Conservation (phyloP, 2,113 vertebrate species). For the Bolborhynchus lineola region DNA sequence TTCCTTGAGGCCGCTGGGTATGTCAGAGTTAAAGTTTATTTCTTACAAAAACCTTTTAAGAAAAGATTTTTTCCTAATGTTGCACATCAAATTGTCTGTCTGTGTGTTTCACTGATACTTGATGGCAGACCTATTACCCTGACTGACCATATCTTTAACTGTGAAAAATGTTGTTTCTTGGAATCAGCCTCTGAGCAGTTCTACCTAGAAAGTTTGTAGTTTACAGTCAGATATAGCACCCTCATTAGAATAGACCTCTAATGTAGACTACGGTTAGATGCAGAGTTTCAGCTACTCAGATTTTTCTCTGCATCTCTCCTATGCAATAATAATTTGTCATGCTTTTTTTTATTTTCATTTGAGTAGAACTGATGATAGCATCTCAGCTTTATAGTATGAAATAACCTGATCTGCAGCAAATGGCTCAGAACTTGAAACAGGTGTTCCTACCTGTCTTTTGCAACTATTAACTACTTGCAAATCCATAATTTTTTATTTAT, state of each 20-base stretch:
- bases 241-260: background rate
- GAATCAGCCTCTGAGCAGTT: background rate
- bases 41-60: background rate
- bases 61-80: background rate
- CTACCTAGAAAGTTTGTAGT: background rate
- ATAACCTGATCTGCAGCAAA: background rate
- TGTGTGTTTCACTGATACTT: background rate
- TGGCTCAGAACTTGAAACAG: background rate
- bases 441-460: background rate
- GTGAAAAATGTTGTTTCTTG: background rate
- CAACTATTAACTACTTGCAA: background rate
- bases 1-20: constrained; percentile 80
- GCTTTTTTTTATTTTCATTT: background rate
- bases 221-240: background rate
- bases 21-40: background rate
- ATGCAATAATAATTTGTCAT: background rate
- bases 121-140: background rate
- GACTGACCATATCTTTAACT: background rate
- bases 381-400: background rate
- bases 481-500: background rate
- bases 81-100: background rate
- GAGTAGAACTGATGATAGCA: background rate
- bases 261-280: background rate
- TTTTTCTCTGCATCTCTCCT: background rate
- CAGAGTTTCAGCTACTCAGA: background rate